phyloP scores from a whole-genome alignment of 2,113 vertebrate genomes.

The Cyanoramphus novaezelandiae region DNA sequence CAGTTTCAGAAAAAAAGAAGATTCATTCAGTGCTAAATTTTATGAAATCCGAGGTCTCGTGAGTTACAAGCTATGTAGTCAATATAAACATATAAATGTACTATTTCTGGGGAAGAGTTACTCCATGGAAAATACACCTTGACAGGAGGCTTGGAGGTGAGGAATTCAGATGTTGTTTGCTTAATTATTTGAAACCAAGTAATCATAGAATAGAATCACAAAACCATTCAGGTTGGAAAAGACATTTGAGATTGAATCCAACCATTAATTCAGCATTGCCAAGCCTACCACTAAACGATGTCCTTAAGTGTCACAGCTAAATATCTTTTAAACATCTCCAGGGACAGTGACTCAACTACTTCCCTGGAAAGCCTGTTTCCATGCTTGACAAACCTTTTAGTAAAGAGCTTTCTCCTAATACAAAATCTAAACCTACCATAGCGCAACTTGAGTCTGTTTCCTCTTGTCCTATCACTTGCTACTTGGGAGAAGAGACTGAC shows the following conservation, averaged over 20 bases:
- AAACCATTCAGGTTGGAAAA: not conserved
- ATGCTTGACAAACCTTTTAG: not conserved
- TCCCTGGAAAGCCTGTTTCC: not conserved
- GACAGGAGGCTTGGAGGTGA: not conserved
- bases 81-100: not conserved
- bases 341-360: not conserved
- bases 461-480: not conserved
- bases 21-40: not conserved
- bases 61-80: not conserved
- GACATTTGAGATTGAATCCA: not conserved
- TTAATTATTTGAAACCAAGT: not conserved
- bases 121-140: not conserved
- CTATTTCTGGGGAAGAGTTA: not conserved
- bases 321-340: not conserved
- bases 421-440: not conserved
- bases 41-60: not conserved
- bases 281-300: not conserved
- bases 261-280: not conserved
- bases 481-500: not conserved
- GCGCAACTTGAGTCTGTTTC: not conserved
- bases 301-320: not conserved
- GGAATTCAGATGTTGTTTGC: not conserved
- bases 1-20: not conserved
- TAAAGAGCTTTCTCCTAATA: not conserved
- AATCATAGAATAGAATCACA: not conserved